These are phyloP conservation scores for Zelostemma sp. DNA, from an alignment of 1,140 invertebrate genomes.

Conservation along the genomic window DNA sequence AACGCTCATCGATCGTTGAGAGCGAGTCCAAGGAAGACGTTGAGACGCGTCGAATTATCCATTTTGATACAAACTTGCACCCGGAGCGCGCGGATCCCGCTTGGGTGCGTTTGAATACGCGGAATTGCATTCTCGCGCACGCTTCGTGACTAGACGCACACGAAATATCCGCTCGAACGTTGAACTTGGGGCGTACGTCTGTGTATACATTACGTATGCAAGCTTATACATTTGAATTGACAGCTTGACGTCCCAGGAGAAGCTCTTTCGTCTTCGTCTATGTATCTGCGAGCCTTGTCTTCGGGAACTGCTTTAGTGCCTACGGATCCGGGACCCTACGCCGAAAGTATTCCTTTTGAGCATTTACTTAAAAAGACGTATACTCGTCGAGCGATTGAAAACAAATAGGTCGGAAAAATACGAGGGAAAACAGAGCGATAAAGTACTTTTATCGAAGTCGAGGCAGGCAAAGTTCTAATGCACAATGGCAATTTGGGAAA, in stretches of 20 bases:
- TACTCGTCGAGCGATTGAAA: constrained; percentile 35
- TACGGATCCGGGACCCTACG: not conserved
- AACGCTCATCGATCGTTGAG: constrained; percentile 13
- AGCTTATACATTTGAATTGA: constrained; percentile 21
- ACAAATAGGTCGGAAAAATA: constrained; percentile 45
- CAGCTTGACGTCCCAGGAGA: constrained; percentile 18
- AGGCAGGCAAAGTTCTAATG: constrained; percentile 3
- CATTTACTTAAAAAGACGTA: constrained; percentile 28
- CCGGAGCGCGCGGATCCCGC: constrained; percentile 53
- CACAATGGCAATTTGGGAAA: constrained; percentile 7
- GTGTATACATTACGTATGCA: constrained; percentile 10
- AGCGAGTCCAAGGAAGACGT: constrained; percentile 18
- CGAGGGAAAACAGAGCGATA: constrained; percentile 7
- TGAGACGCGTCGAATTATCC: constrained; percentile 57
- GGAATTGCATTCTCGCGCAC: constrained; percentile 44
- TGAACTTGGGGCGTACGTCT: constrained; percentile 21
- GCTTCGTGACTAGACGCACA: constrained; percentile 18
- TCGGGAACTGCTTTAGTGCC: constrained; percentile 7
- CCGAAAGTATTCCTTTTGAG: constrained; percentile 25
- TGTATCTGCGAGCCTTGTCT: not conserved
- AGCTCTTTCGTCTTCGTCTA: constrained; percentile 6
- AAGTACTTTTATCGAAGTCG: constrained; percentile 10
- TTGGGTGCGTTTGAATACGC: constrained; percentile 50
- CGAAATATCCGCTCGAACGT: constrained; percentile 31
- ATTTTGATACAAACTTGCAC: constrained; percentile 55